Evolutionary conservation across 2,888 invertebrate species (phyloP).

Genomic region (Rhagium mordax): DNA sequence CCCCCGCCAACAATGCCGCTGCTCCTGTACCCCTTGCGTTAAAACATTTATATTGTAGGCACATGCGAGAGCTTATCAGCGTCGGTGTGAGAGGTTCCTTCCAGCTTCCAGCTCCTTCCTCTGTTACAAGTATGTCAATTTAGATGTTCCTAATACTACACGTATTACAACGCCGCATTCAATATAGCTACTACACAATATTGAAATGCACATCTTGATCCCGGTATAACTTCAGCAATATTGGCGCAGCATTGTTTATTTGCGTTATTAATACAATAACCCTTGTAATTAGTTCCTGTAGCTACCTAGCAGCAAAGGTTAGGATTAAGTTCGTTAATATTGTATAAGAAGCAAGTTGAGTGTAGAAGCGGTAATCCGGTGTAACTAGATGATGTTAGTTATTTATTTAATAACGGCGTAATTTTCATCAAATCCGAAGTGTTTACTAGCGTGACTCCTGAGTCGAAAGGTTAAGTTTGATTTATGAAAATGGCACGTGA

Average conservation of each 20-base stretch:
- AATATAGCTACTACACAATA: background rate
- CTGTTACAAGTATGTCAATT: slow-evolving; percentile 3
- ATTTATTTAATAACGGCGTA: background rate
- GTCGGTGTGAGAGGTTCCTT: background rate
- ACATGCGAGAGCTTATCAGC: background rate
- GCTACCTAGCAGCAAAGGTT: slow-evolving; percentile 1
- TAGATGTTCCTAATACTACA: background rate
- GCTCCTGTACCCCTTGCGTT: background rate
- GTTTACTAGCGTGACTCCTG: background rate
- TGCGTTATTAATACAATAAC: slow-evolving; percentile 15
- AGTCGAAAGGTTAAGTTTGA: background rate
- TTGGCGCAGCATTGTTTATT: slow-evolving; percentile 5
- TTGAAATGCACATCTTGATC: slow-evolving; percentile 13
- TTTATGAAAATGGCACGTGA: no score
- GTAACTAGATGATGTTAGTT: background rate
- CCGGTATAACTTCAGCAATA: slow-evolving; percentile 8
- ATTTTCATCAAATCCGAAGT: background rate
- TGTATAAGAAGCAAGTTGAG: background rate
- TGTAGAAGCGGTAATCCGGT: background rate
- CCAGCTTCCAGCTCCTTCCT: slow-evolving; percentile 3
- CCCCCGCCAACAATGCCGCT: background rate
- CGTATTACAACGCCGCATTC: slow-evolving; percentile 9
- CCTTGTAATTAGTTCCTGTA: slow-evolving; percentile 3
- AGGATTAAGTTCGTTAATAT: background rate
- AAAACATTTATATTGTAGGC: background rate